Evolutionary conservation across 1,140 invertebrate genomes (phyloP), one percentile per base, ranked within the genome.

Genomic region (Scaptodrosophila lebanonensis): DNA sequence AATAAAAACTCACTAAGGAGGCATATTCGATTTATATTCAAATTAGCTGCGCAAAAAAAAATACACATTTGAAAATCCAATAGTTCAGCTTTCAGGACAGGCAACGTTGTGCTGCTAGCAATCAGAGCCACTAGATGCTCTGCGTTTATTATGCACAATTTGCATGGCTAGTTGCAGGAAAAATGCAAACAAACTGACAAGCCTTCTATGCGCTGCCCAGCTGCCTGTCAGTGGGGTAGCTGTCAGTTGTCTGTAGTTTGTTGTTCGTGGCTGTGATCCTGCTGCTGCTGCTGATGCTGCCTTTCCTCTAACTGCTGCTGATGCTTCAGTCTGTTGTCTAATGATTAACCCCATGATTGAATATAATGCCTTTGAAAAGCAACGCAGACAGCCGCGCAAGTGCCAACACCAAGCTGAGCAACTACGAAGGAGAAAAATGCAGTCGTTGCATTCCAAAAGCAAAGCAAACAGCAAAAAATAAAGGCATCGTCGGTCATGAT

Each of bases 301-400:
- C 44, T n/a, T n/a, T n/a, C n/a, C n/a, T n/a, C n/a, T 12, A 36
- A 22, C 7, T 18, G 12, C 45, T 49, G 57, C 38, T 22, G 44
- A 30, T 61, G 47, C 38, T 45, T 5, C 42, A 1, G 16, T 35
- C 44, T 60, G 32, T 60, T 72, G 53, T 64, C 72, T 39, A 64
- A 67, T 72, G 63, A 79, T 65, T 77, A 75, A 66, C 71, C 72
- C 53, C 39, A 63, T 72, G 44, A 76, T 77, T 71, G 57, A 63
- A 67, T 69, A 65, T 69, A 76, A 76, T 76, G 51, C 61, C 39
- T 53, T 42, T 56, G 45, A 66, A 63, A 58, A 42, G 66, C 44
- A 32, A 22, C 48, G 35, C 56, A 58, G 61, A 70, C 66, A 76
- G 25, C 40, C 57, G 51, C 56, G 54, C 45, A 59, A 76, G 49